phyloP scores from a whole-genome alignment of 2,113 vertebrate genomes.

The Crotophaga sulcirostris region DNA sequence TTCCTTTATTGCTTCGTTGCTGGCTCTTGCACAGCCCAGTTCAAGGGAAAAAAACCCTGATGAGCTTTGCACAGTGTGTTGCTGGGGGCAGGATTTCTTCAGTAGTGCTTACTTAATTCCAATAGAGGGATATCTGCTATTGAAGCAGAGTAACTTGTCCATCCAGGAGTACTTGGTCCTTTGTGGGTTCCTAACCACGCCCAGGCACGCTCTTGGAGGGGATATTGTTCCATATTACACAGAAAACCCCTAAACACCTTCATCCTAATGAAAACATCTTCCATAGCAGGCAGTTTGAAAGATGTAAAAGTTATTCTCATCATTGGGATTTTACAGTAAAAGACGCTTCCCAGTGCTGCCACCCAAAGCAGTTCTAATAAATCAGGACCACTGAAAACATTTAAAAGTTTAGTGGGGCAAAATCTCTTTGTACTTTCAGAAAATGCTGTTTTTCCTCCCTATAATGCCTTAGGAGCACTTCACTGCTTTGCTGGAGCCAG shows the following conservation, averaged over 20 bases:
- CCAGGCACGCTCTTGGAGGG: not conserved
- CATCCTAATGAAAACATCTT: slow-evolving; percentile 56
- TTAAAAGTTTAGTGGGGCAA: slow-evolving; percentile 33
- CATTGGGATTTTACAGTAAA: slow-evolving; percentile 49
- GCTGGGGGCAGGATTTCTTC: not conserved
- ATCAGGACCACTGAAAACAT: slow-evolving; percentile 52
- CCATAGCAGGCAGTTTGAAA: slow-evolving; percentile 58
- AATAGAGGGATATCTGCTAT: not conserved
- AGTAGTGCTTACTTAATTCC: not conserved
- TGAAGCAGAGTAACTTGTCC: not conserved
- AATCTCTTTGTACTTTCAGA: not conserved
- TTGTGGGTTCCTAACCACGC: slow-evolving; percentile 5
- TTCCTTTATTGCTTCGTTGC: not conserved
- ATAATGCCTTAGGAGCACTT: slow-evolving; percentile 26
- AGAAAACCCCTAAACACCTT: slow-evolving; percentile 46
- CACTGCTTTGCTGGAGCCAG: not conserved
- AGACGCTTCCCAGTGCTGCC: slow-evolving; percentile 3
- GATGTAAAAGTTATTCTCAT: slow-evolving; percentile 62
- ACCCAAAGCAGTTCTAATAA: slow-evolving; percentile 49
- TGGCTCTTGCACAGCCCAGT: not conserved
- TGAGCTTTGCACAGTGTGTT: not conserved
- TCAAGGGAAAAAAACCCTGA: not conserved
- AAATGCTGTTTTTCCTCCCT: slow-evolving; percentile 8
- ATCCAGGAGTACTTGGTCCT: not conserved
- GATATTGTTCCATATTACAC: slow-evolving; percentile 40